Base-by-base conservation (phyloP, 2,113 vertebrate genomes). In the Acrocephalus kingi region DNA sequence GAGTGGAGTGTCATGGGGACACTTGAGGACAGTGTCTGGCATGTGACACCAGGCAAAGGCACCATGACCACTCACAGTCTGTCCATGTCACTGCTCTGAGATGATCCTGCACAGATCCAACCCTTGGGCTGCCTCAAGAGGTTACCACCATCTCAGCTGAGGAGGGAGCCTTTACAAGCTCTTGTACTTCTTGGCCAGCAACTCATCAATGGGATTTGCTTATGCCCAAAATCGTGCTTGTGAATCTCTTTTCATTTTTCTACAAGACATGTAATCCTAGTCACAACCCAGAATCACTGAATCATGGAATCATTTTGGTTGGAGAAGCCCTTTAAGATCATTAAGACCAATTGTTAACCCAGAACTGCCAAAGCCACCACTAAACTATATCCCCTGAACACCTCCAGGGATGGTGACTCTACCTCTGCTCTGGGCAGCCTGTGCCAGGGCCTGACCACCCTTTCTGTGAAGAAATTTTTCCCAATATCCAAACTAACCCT, bases 41-140 rank as follows among this genome's bases (percentile, higher is more conserved):
- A 48, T 33, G 43, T 43, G 49, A 64, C 54, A 59, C 22, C 62
- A 39, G 68, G 22, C n/a, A 80, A 54, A 84, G 16, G 22, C 37
- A 74, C 49, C 25, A 14, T n/a, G 45, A 37, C n/a, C 0, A 0
- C 10, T 43, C 61, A 48, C 18, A n/a, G 31, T 59, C 23, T 43
- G 3, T 54, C 55, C n/a, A 4, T 30, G 16, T 41, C 74, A 31
- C 45, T 1, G 1, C 46, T 61, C 27, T 23, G 62, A 91, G 79
- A 88, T 43, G 55, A 55, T 46, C 31, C 45, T n/a, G 27, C 31
- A 5, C 31, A 23, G 23, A 31, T 30, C 45, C 39, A 37, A 49
- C 7, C 39, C 39, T 63, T 64, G 30, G 59, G 27, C 49, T 37
- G 45, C 27, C 54, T n/a, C 31, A 21, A 18, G 43, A 74, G 4